Evolutionary conservation across 2,888 invertebrate species (phyloP).

Genomic region (Arenicola marina): DNA sequence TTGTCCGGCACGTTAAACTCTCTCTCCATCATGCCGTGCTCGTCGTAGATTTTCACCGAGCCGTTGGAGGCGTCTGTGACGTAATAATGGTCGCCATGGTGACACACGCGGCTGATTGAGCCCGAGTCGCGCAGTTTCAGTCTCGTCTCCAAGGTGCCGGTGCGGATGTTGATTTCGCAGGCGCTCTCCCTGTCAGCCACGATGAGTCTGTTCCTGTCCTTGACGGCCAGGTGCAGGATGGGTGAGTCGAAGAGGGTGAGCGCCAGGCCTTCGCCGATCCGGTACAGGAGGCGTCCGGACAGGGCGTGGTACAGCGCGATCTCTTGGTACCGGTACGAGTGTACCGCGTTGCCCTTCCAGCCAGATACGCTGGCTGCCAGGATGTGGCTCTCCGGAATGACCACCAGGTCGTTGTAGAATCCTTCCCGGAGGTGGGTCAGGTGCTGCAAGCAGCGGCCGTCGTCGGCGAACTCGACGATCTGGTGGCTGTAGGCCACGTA

Average conservation of each 20-base stretch:
- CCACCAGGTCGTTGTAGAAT: not conserved
- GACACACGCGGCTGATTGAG: not conserved
- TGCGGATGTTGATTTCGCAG: not conserved
- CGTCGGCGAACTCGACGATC: not conserved
- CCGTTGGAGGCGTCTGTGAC: not conserved
- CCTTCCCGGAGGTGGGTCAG: not conserved
- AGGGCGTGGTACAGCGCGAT: not conserved
- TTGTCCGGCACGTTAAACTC: not conserved
- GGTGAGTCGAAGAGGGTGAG: not conserved
- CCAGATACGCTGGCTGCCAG: not conserved
- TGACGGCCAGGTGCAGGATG: not conserved
- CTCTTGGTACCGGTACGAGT: not conserved
- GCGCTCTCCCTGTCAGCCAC: not conserved
- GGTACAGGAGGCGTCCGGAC: not conserved
- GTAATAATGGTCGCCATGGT: not conserved
- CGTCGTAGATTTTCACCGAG: not conserved
- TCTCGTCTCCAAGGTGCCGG: not conserved
- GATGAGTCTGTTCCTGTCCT: not conserved
- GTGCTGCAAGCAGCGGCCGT: not conserved
- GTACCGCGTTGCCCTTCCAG: not conserved
- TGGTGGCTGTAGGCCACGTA: not conserved
- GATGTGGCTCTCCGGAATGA: not conserved
- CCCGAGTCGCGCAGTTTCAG: not conserved
- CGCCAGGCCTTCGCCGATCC: not conserved
- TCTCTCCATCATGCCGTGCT: not conserved